Base-by-base conservation (phyloP, 1,140 invertebrate genomes). In the Onthophagus taurus region DNA sequence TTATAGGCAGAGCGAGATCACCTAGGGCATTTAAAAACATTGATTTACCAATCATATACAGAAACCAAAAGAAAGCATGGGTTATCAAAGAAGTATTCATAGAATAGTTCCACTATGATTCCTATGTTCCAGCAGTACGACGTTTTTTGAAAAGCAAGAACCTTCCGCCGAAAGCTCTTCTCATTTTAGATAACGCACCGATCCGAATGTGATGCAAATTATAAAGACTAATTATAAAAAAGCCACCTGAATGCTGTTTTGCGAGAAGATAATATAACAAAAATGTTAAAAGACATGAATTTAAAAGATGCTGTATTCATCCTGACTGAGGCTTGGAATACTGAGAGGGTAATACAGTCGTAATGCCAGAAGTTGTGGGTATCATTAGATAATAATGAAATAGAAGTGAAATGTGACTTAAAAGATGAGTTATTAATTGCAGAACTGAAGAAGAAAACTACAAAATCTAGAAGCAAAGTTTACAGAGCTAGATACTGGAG, bases 171-270 rank as follows among this genome's bases (percentile, higher is more conserved):
- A 64, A 62, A 55, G 61, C 55, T 23, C 52, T 66, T 16, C 55
- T 66, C 36, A 20, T 67, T 50, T 42, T 67, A 43, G 62, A 65
- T 55, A 66, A 67, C 50, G 51, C 48, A 37, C 33, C 51, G 64
- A 71, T 54, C 63, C 65, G 53, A 63, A 60, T 9, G 56, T 35
- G 11, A 35, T 35, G 16, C 13, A 35, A 16, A 35, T 9, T 8
- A 35, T 35, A 9, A 35, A 35, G 16, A 29, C 13, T n/a, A 29
- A 29, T 29, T 29, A 29, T 12, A 29, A 29, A 29, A 29, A 29
- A 12, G 13, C 26, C 13, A n/a, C 11, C 26, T 29, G 11, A 29
- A 29, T 12, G 26, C 26, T n/a, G 13, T 29, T 12, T n/a, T 9
- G 11, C 11, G 26, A 12, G 13, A 29, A 12, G 26, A 29, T 29